Conservation (phyloP, 53 echinoderm and acorn worm species). For the Stichopus horrens region DNA sequence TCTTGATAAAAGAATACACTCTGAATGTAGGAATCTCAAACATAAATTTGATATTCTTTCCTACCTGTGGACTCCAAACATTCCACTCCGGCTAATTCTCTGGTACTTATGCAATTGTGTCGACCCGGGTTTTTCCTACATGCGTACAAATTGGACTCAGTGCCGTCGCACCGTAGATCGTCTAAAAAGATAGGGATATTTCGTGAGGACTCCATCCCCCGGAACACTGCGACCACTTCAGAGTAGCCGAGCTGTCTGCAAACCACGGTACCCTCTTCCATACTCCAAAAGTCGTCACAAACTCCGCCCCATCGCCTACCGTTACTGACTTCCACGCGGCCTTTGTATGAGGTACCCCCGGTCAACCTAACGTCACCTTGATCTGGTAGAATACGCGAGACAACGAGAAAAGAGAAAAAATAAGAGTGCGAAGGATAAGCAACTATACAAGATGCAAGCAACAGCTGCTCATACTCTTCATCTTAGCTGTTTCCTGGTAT, state of each 20-base stretch:
- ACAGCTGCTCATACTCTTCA: too few relatives aligned
- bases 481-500: too few relatives aligned
- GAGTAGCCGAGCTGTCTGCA: background rate
- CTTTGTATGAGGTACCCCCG: background rate
- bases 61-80: background rate
- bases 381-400: background rate
- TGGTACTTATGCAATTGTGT: background rate
- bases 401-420: too few relatives aligned
- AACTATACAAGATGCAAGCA: too few relatives aligned
- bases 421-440: too few relatives aligned
- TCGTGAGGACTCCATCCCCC: background rate
- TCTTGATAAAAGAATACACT: too few relatives aligned
- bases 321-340: conserved; percentile 18
- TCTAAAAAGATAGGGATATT: background rate
- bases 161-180: background rate
- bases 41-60: background rate
- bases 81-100: conserved; percentile 1
- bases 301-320: conserved; percentile 4
- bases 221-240: background rate
- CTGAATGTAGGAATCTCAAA: too few relatives aligned
- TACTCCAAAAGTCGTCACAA: conserved; percentile 22
- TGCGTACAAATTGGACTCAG: background rate
- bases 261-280: background rate
- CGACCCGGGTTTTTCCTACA: background rate
- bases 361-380: background rate